These are phyloP conservation scores for Bos taurus DNA, from an alignment of 2,113 vertebrate species.

Conservation along the genomic window DNA sequence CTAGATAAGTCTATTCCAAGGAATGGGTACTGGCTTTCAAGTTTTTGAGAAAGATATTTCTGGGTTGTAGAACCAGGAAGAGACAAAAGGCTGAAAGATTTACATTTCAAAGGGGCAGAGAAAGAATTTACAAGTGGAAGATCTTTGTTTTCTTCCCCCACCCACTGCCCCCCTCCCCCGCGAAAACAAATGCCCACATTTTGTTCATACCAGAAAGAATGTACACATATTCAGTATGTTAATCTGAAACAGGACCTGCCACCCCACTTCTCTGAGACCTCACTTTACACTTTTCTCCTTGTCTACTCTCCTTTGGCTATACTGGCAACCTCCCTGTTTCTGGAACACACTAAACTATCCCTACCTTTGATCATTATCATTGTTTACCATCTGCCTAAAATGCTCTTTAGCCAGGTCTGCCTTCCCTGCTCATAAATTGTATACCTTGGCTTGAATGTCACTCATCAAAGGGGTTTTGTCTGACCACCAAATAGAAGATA, in stretches of 20 bases:
- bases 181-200: not conserved
- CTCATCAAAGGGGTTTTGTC: not conserved
- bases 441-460: not conserved
- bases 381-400: not conserved
- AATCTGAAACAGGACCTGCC: not conserved
- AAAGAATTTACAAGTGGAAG: not conserved
- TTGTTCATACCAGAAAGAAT: not conserved
- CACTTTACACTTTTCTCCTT: not conserved
- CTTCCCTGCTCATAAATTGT: not conserved
- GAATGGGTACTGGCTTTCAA: not conserved
- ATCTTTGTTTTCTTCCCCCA: not conserved
- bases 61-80: not conserved
- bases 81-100: not conserved
- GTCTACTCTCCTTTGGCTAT: not conserved
- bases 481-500: not conserved
- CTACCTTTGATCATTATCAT: not conserved
- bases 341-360: not conserved
- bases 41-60: not conserved
- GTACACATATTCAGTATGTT: not conserved
- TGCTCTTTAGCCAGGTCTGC: not conserved
- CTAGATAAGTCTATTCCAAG: not conserved
- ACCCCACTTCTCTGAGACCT: not conserved
- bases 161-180: fast-evolving
- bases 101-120: not conserved
- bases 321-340: not conserved